Evolutionary conservation across 1,140 invertebrate species (phyloP), one percentile per base, ranked within the genome.

Genomic region (Lordiphosa mommai): DNA sequence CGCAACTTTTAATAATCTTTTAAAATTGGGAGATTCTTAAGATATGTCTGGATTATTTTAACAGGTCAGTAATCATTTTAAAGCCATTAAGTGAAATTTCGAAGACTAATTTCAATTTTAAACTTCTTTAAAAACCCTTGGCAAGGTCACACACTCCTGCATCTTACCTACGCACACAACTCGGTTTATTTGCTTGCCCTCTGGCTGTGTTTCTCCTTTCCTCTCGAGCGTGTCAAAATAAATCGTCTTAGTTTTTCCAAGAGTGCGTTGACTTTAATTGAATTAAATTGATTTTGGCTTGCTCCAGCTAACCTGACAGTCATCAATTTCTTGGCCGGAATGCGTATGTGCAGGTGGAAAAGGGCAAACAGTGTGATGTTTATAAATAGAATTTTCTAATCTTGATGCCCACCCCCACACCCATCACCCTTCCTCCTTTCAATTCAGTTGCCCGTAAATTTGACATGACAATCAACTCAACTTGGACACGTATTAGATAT

Each of bases 391-490:
- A 50, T 59, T 64, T 55, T 74, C 55, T 61, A 77, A 77, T 67
- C 72, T 57, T 30, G 13, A 61, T 40, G 30, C 12, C 40, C 10
- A 32, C 20, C 43, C 6, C 5, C 8, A 1, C 16, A 38, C 4
- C 0, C 14, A 38, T 23, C 16, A 38, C 37, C 8, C 40, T 12
- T 43, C 27, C 20, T 43, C 40, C 27, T 27, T 43, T 27, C 40
- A 43, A 43, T 43, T 12, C 40, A 43, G 33, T 37, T 60, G 55
- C 44, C 38, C 49, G 49, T 69, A 71, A 72, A 66, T 66, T 70
- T 70, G 69, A 80, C 74, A 73, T 61, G 65, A 73, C 70, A 80
- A 65, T 80, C 58, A 82, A 71, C 57, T 74, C 41, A 70, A 58
- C 41, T 59, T 49, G 55, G 46, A 66, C 72, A 61, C 38, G 69